These are phyloP conservation scores for Actenoides lindsayi DNA, from an alignment of 2,113 vertebrate species.

Conservation along the genomic window DNA sequence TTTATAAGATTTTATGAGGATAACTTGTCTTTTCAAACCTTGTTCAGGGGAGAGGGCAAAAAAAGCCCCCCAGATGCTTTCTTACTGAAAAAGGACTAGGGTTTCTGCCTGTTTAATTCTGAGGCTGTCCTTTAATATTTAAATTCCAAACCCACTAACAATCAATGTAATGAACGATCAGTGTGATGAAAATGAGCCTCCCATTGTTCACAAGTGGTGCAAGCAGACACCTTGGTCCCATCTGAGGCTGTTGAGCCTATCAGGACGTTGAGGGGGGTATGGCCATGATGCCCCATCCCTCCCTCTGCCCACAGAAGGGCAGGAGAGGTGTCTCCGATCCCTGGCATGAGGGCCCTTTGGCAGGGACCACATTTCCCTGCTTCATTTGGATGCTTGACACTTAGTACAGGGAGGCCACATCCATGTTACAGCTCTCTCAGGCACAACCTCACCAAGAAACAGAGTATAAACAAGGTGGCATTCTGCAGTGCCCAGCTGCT, in stretches of 20 bases:
- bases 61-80: conserved; percentile 35
- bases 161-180: background rate
- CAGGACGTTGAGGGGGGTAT: fast-evolving
- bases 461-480: background rate
- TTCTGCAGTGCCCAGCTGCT: background rate
- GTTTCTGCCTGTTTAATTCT: conserved; percentile 15
- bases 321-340: background rate
- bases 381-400: background rate
- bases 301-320: background rate
- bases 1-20: conserved; percentile 40
- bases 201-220: background rate
- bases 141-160: conserved; percentile 6
- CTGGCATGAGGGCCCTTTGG: fast-evolving
- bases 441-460: background rate
- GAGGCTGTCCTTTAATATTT: conserved; percentile 8
- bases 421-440: background rate
- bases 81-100: conserved; percentile 24
- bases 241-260: background rate
- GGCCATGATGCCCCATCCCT: background rate
- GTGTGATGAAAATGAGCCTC: background rate
- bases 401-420: background rate
- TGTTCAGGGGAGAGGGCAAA: conserved; percentile 4
- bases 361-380: fast-evolving
- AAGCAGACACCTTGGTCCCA: background rate
- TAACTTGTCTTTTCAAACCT: conserved; percentile 56